Conservation (phyloP, 1,140 invertebrate genomes). For the Pomacea maculata region DNA sequence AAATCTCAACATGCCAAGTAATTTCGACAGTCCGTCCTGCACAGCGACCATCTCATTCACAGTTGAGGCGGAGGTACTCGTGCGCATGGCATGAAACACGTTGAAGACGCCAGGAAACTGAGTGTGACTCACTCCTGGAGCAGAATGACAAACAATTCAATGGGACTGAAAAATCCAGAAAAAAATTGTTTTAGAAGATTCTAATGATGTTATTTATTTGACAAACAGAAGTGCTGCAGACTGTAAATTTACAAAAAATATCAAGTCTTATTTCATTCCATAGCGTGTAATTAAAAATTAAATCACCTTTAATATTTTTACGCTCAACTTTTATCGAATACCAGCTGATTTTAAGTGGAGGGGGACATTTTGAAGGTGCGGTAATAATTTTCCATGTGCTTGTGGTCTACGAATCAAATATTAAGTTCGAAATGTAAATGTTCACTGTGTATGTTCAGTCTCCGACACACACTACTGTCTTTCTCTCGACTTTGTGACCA, state of each 20-base stretch:
- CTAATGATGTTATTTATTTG: neutral
- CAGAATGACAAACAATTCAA: neutral
- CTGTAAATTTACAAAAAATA: neutral
- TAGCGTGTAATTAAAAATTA: neutral
- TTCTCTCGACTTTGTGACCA: too few species aligned
- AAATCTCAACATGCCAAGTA: neutral
- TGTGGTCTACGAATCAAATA: too few species aligned
- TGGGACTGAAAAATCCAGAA: neutral
- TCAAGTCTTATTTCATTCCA: neutral
- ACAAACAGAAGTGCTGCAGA: neutral
- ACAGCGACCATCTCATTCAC: neutral
- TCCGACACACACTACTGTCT: too few species aligned
- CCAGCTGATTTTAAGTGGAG: too few species aligned
- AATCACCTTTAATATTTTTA: too few species aligned
- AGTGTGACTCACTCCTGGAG: slow-evolving; percentile 15
- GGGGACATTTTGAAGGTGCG: too few species aligned
- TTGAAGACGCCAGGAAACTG: slow-evolving; percentile 18
- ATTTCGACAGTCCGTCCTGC: neutral
- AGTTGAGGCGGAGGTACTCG: neutral
- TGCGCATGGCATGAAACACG: slow-evolving; percentile 23
- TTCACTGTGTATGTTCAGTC: too few species aligned
- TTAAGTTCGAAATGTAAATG: too few species aligned
- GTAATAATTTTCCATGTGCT: too few species aligned
- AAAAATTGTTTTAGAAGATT: neutral
- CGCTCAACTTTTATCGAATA: too few species aligned